phyloP scores from a whole-genome alignment of 2,113 vertebrate species.

The Engystomops pustulosus region DNA sequence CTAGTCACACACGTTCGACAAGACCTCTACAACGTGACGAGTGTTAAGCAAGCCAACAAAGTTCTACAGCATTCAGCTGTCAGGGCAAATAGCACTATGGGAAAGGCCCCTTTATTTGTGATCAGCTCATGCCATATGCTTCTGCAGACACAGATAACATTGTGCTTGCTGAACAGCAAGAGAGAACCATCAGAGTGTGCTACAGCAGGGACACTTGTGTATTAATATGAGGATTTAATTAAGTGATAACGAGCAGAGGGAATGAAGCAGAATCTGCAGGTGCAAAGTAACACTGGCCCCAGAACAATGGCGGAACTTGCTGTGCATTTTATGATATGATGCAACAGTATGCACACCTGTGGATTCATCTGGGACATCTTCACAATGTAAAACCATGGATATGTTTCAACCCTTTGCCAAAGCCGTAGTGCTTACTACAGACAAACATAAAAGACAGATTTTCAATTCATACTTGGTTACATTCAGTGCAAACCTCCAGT shows the following conservation, averaged over 20 bases:
- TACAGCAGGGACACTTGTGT: constrained; percentile 50
- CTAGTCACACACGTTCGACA: background rate
- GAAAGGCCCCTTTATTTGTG: constrained; percentile 36
- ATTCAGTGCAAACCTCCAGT: constrained; percentile 9
- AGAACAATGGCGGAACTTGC: constrained; percentile 28
- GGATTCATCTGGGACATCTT: constrained; percentile 18
- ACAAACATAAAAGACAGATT: constrained; percentile 28
- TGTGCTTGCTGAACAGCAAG: constrained; percentile 39
- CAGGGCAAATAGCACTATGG: background rate
- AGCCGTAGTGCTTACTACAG: background rate
- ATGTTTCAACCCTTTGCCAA: constrained; percentile 20
- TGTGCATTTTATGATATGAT: constrained; percentile 16
- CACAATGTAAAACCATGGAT: constrained; percentile 5
- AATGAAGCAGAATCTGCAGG: constrained; percentile 50
- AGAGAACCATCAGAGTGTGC: constrained; percentile 33
- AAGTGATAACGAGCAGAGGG: constrained; percentile 53
- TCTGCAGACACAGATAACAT: constrained; percentile 58
- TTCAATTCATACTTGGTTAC: background rate
- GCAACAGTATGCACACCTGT: constrained; percentile 46
- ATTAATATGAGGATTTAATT: constrained; percentile 58
- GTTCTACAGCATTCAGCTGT: background rate
- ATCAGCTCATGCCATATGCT: constrained; percentile 40
- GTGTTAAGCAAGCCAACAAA: background rate
- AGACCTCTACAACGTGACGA: background rate
- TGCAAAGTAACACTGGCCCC: constrained; percentile 27